Base-by-base conservation (phyloP, 2,113 vertebrate species). In the Dunckerocampus dactyliophorus region DNA sequence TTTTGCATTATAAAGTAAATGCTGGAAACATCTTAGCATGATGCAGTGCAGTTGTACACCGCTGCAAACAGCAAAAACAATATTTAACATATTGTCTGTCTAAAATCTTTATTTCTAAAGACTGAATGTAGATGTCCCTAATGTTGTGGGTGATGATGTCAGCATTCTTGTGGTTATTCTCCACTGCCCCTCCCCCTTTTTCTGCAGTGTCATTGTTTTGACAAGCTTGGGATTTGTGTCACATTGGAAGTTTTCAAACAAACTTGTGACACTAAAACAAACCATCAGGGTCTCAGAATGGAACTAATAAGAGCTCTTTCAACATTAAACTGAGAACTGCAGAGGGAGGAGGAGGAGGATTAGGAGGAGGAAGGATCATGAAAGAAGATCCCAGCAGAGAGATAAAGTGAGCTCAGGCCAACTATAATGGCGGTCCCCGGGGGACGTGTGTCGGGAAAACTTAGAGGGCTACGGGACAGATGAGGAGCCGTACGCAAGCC, bases 381-480 rank as follows among this genome's bases (percentile, higher is more conserved):
- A 70, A 79, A 84, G 55, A 73, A 74, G 64, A 78, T 78, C 39
- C 17, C 3, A 67, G 58, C 53, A 43, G 31, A 67, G 65, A 73
- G n/a, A 17, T 4, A 8, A 53, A 59, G 55, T 15, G 62, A 72
- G 72, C 67, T 37, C 7, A 8, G 6, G 47, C 61, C 46, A 45
- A 43, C 49, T 62, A 65, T 22, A 65, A 54, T 11, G 11, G 64
- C 59, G 66, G 24, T 13, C 51, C 76, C 65, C 77, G 1, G 34
- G 81, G 75, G 75, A 83, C 15, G 52, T 45, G 52, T 69, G 58
- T 70, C 20, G 20, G 73, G 63, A 75, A 85, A 66, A 65, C 37
- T 57, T 52, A 51, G 45, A 69, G 56, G 60, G 61, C 48, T 74
- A 37, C 47, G 53, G 71, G 45, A 17, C 68, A 63, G 71, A 47